phyloP scores from a whole-genome alignment of 2,113 vertebrate genomes.

The Prolemur simus region DNA sequence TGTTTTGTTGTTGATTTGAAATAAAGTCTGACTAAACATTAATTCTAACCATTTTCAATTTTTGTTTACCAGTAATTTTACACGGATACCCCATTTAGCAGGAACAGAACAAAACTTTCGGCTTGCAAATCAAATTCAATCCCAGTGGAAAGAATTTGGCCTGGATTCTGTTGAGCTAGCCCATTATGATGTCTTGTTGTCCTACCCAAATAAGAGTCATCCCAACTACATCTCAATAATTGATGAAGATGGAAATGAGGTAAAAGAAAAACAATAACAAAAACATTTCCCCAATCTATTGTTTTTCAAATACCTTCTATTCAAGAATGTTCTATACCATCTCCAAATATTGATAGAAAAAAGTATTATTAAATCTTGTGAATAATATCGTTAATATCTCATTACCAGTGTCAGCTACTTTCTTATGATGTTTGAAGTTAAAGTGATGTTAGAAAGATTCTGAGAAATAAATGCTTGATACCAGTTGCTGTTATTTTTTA shows the following conservation, averaged over 20 bases:
- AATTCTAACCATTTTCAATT: constrained; percentile 52
- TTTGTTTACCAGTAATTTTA: constrained; percentile 91
- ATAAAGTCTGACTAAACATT: background rate
- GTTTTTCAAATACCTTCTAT: background rate
- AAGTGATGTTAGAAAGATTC: background rate
- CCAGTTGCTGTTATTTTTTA: background rate
- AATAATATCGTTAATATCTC: background rate
- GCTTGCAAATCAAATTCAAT: constrained; percentile 91
- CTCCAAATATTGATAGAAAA: background rate
- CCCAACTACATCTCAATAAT: constrained; percentile 94
- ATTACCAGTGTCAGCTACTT: background rate
- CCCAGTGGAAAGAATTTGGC: constrained; percentile 93
- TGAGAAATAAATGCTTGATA: constrained; percentile 21
- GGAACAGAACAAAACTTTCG: constrained; percentile 91
- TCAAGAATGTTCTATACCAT: background rate
- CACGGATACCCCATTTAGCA: constrained; percentile 93
- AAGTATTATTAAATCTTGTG: background rate
- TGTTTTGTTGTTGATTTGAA: constrained; percentile 1
- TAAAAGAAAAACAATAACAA: constrained; percentile 74
- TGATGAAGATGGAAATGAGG: constrained; percentile 90
- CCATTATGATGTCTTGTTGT: constrained; percentile 95
- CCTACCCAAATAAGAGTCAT: constrained; percentile 90
- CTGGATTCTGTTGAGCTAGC: constrained; percentile 92
- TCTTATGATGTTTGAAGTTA: background rate
- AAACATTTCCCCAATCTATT: background rate